phyloP scores from a whole-genome alignment of 2,797 vertebrate genomes.

The Poeciliopsis infans region DNA sequence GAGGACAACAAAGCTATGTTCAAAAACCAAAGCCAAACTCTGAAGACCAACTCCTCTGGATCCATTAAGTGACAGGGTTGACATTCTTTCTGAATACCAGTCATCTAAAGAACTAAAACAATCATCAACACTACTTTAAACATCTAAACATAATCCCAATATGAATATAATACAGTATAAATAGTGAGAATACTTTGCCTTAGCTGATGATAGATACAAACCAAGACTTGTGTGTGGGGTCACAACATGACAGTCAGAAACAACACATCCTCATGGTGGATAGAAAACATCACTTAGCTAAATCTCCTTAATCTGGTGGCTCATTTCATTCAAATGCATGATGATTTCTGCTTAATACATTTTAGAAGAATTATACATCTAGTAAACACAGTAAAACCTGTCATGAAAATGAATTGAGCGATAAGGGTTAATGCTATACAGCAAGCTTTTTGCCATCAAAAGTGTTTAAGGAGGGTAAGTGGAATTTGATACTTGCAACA shows the following conservation, averaged over 20 bases:
- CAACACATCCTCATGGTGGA: slow-evolving; percentile 65
- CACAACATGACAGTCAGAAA: slow-evolving; percentile 70
- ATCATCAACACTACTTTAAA: not conserved
- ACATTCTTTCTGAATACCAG: not conserved
- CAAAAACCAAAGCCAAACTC: slow-evolving; percentile 35
- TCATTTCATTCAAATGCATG: slow-evolving; percentile 74
- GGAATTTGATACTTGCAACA: slow-evolving; percentile 53
- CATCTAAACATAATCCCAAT: not conserved
- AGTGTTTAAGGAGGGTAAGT: slow-evolving; percentile 58
- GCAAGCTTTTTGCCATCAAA: slow-evolving; percentile 68
- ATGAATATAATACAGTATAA: slow-evolving; percentile 10
- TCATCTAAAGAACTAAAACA: not conserved
- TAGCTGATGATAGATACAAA: slow-evolving; percentile 13
- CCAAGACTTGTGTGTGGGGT: slow-evolving; percentile 19
- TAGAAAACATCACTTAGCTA: slow-evolving; percentile 79
- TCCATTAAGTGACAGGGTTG: slow-evolving; percentile 10
- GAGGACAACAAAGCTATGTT: slow-evolving; percentile 26
- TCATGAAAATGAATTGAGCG: slow-evolving; percentile 76
- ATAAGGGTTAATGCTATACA: slow-evolving; percentile 74
- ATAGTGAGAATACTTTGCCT: not conserved
- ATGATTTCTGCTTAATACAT: slow-evolving; percentile 82
- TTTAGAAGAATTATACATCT: slow-evolving; percentile 74
- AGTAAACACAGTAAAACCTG: slow-evolving; percentile 67
- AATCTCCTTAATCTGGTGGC: slow-evolving; percentile 81
- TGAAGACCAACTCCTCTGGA: not conserved